These are phyloP conservation scores for Oryzias sinensis DNA, from an alignment of 2,797 vertebrate species.

Conservation along the genomic window DNA sequence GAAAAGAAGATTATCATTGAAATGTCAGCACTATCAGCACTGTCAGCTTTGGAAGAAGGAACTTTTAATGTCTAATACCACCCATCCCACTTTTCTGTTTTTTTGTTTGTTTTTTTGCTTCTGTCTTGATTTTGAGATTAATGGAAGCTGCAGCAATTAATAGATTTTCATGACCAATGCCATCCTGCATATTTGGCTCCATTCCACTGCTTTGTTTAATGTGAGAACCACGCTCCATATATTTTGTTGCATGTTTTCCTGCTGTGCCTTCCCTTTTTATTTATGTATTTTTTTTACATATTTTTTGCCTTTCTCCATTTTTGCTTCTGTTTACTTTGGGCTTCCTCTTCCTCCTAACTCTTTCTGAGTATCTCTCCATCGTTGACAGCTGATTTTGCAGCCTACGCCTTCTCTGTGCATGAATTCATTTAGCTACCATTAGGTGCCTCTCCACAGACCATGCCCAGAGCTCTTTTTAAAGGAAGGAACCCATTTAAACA, in stretches of 20 bases:
- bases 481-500: slow-evolving; percentile 64
- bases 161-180: slow-evolving; percentile 61
- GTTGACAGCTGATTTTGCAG: slow-evolving; percentile 72
- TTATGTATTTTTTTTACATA: slow-evolving; percentile 35
- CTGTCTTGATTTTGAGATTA: slow-evolving; percentile 57
- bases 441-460: slow-evolving; percentile 65
- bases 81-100: slow-evolving; percentile 40
- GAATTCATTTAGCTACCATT: slow-evolving; percentile 74
- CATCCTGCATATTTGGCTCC: slow-evolving; percentile 47
- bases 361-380: slow-evolving; percentile 37
- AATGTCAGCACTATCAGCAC: slow-evolving; percentile 19
- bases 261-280: slow-evolving; percentile 20
- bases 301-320: slow-evolving; percentile 25
- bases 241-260: slow-evolving; percentile 54
- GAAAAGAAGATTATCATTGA: slow-evolving; percentile 18
- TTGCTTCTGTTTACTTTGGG: slow-evolving; percentile 21
- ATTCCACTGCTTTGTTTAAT: slow-evolving; percentile 59
- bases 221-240: slow-evolving; percentile 38
- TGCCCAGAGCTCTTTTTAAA: slow-evolving; percentile 62
- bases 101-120: slow-evolving; percentile 19
- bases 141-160: slow-evolving; percentile 61
- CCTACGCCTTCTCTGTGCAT: slow-evolving; percentile 67
- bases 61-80: slow-evolving; percentile 41
- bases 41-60: slow-evolving; percentile 2
- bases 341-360: slow-evolving; percentile 1